Evolutionary conservation across 1,140 invertebrate species (phyloP), one percentile per base, ranked within the genome.

Genomic region (Calosoma granatense): DNA sequence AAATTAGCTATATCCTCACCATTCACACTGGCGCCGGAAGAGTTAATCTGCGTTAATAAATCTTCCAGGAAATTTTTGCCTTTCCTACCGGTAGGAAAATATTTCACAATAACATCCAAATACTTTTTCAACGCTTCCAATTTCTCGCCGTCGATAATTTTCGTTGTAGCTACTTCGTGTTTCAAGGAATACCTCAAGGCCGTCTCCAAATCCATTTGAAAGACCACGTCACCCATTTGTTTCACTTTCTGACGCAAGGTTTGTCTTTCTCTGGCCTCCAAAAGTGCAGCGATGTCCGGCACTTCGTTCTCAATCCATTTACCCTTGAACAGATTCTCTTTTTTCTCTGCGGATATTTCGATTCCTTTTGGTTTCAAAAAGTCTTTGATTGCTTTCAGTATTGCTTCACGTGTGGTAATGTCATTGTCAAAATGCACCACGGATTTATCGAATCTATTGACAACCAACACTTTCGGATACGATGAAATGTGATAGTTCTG

Each of bases 201-300:
- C 66, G 84, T 88, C 72, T 95, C 90, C 51, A 97, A 70, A 72
- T 97, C 94, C 54, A 83, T 77, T 74, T 93, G 88, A 68, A 86
- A 92, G 0, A 93, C 75, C 9, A 73, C 64, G 65, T 85, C 81
- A 12, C 62, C 53, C 39, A 72, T 66, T 59, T 67, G 59, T 62
- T 67, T 70, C 1, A 72, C 62, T 62, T 64, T 67, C 54, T 72
- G 22, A 51, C 65, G 58, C 41, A 64, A 56, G 56, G 47, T 57
- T 41, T 60, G 58, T 58, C 30, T 43, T 65, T 67, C 58, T 64
- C 57, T 52, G 66, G 65, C 20, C 66, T 74, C 64, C 47, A 62
- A 64, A 21, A 67, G 30, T 53, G 59, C 51, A 0, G 54, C 43
- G 47, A 66, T 61, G 55, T 67, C 65, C 20, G 66, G 61, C 21